Evolutionary conservation across 2,113 vertebrate genomes (phyloP), one percentile per base, ranked within the genome.

Genomic region (Brachyhypopomus gauderio): DNA sequence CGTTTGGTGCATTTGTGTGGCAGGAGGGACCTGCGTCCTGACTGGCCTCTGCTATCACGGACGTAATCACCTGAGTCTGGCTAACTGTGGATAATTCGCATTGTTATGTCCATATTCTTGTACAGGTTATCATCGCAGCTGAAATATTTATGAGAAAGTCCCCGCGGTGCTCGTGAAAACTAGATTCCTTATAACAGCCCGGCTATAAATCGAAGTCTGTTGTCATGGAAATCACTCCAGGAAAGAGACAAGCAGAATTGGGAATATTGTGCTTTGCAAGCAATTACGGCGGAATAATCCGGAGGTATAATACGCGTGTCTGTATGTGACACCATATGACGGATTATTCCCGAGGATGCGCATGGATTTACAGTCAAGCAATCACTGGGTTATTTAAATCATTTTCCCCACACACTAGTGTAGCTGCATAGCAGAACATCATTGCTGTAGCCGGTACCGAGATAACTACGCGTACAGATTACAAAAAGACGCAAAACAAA

Each of bases 61-160:
- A 20, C n/a, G 19, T 0, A 22, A 38, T 70, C 34, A 70, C 66
- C 66, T 41, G 34, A 20, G 3, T 3, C 41, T 77, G 52, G 34
- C 52, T 71, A 34, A n/a, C n/a, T 17, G 71, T 79, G 64, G n/a
- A 16, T 56, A 22, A 58, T 78, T 70, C 52, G 19, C 23, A 27
- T 4, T 59, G 66, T 59, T 79, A 36, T 25, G 5, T n/a, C 11
- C 3, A 60, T 72, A 45, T 20, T 11, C 52, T 27, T n/a, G 23
- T 70, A 72, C 77, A 27, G 36, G 77, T 71, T 79, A 71, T 55
- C 34, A 20, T 48, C 23, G 14, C 30, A 4, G 5, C 67, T 71
- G n/a, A 79, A 79, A 79, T n/a, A 79, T 79, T 79, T 27, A 79
- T 79, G 66, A 60, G 58, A 79, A 78, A 60, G 52, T 69, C 67